phyloP scores from a whole-genome alignment of 2,113 vertebrate genomes.

The Pelvicachromis taeniatus region DNA sequence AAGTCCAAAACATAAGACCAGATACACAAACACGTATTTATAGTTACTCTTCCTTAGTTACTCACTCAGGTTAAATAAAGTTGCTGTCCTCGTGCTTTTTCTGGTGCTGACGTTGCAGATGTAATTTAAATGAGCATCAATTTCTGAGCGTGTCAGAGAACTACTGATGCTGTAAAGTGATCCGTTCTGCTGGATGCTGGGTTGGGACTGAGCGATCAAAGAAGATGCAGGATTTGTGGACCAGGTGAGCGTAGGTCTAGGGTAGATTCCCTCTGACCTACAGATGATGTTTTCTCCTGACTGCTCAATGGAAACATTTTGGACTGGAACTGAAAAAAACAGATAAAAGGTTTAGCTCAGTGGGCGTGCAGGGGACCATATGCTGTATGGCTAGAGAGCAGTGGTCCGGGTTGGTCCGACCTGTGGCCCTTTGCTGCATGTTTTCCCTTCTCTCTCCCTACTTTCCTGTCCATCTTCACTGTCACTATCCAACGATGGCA shows the following conservation, averaged over 20 bases:
- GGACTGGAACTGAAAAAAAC: not conserved
- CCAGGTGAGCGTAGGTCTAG: constrained; percentile 45
- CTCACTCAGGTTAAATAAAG: not conserved
- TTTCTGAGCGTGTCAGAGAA: not conserved
- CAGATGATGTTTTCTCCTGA: not conserved
- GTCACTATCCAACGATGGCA: accelerated
- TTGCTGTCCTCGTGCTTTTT: accelerated
- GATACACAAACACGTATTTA: not conserved
- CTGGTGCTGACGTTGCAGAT: not conserved
- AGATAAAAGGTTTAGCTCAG: not conserved
- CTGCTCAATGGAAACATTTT: not conserved
- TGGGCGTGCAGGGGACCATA: not conserved
- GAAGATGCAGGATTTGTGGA: not conserved
- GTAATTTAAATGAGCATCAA: not conserved
- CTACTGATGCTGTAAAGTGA: not conserved
- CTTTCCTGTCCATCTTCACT: not conserved
- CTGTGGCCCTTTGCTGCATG: not conserved
- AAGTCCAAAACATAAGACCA: not conserved
- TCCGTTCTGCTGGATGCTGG: not conserved
- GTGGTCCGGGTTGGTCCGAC: accelerated
- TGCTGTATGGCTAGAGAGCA: not conserved
- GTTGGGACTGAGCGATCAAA: accelerated
- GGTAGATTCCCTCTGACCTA: not conserved
- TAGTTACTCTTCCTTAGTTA: accelerated
- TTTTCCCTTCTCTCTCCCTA: not conserved